Conservation (phyloP, 2,888 invertebrate genomes). For the Ferdinandea cuprea region DNA sequence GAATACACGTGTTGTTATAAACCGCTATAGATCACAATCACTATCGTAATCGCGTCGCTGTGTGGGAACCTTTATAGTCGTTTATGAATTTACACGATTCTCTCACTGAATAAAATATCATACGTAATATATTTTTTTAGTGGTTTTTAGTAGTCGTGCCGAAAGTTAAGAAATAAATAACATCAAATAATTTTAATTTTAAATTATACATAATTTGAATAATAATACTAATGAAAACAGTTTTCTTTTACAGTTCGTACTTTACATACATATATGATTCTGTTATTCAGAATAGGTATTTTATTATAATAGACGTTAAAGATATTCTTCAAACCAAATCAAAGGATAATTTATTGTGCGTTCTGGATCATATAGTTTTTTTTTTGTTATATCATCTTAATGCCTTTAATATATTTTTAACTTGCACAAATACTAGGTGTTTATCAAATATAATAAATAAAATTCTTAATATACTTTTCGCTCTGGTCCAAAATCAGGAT, state of each 20-base stretch:
- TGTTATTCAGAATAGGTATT: conserved; percentile 6
- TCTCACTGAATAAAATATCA: not conserved
- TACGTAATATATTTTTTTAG: not conserved
- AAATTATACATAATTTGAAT: conserved; percentile 3
- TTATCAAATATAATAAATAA: conserved; percentile 32
- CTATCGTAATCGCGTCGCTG: too few species aligned
- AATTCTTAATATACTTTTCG: conserved; percentile 82
- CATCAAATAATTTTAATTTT: conserved; percentile 12
- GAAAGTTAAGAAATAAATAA: too few species aligned
- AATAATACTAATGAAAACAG: conserved; percentile 25
- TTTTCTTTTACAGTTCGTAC: conserved; percentile 12
- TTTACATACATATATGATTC: conserved; percentile 8
- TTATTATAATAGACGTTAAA: conserved; percentile 24
- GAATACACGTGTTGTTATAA: too few species aligned
- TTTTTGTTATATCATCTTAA: conserved; percentile 29
- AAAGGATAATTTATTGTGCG: conserved; percentile 57
- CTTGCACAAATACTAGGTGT: conserved; percentile 37
- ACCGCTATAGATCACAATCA: too few species aligned
- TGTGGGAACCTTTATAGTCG: too few species aligned
- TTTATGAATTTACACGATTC: too few species aligned
- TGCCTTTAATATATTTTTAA: conserved; percentile 31
- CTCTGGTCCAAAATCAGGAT: conserved; percentile 90
- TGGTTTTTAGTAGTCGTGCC: not conserved
- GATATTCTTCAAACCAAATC: conserved; percentile 31
- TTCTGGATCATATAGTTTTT: conserved; percentile 19